Evolutionary conservation across 2,113 vertebrate species (phyloP), one percentile per base, ranked within the genome.

Genomic region (Phyllostomus hastatus): DNA sequence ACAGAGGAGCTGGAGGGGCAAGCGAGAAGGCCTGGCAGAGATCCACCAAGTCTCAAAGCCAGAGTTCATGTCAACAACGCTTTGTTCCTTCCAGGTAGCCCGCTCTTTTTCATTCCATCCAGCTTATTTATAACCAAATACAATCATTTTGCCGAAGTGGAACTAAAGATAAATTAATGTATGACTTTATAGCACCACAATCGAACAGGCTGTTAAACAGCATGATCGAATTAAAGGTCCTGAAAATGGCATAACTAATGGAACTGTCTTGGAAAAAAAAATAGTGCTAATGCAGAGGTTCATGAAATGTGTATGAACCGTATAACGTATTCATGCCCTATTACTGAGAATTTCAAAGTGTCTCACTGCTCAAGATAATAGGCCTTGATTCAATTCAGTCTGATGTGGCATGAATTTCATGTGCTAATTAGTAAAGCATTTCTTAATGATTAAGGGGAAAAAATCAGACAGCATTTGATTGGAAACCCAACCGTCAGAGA

Each of bases 351-450:
- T 98, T 98, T 98, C 98, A 98, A 98, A 99, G 98, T 98, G 97
- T 98, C 98, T 98, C 85, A 98, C 98, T 98, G 97, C 98, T 98
- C 97, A 96, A 98, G 98, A 98, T 98, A 99, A 98, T 98, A 98
- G 98, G 97, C 97, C 98, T 98, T 98, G 98, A 99, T 98, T 99
- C 98, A 98, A 97, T 98, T 98, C 98, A 98, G 98, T 98, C 97
- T 98, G 98, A 98, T 98, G 98, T 97, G 97, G 98, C 97, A 98
- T 98, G 98, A 98, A 98, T 98, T 98, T 98, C 98, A 98, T 98
- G 98, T 98, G 98, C 98, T 98, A 99, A 99, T 99, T 98, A 99
- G 98, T 98, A 98, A 98, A 98, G 98, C 98, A 98, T 98, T 98
- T 98, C 98, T 98, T 98, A 98, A 98, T 98, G 98, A 99, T 98